Percentiles rank a stretch among this genome's conserved stretches.
Evolutionary conservation across 2,113 vertebrate genomes (phyloP).

Genomic region (Phylloscopus whistleri): DNA sequence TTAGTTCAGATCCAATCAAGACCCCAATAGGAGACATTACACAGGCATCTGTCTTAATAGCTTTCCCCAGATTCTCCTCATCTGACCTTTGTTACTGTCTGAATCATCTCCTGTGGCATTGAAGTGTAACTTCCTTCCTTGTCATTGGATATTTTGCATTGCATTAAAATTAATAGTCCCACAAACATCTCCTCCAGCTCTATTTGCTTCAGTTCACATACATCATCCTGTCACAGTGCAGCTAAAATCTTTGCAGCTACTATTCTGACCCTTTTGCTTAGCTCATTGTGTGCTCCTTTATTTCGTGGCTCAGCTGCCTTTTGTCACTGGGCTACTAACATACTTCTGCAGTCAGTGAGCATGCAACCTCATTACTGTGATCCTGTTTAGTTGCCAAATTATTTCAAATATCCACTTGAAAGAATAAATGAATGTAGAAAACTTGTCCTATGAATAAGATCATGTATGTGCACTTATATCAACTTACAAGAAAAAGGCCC

Average conservation of each 20-base stretch:
- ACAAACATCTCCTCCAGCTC: neutral
- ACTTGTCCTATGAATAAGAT: neutral
- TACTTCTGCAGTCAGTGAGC: neutral
- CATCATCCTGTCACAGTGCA: neutral
- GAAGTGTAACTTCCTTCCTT: neutral
- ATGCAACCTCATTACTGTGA: neutral
- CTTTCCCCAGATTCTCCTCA: neutral
- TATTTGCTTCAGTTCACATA: neutral
- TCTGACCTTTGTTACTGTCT: slow-evolving; percentile 18
- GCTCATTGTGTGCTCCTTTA: neutral
- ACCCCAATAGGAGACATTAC: neutral
- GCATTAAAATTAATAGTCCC: slow-evolving; percentile 7
- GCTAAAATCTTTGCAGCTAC: neutral
- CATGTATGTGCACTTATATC: neutral
- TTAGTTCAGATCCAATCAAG: neutral
- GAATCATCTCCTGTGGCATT: neutral
- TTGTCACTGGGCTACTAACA: neutral
- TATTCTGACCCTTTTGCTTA: neutral
- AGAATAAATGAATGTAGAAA: neutral
- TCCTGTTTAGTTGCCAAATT: neutral
- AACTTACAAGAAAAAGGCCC: neutral
- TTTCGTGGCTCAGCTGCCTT: neutral
- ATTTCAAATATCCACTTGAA: neutral
- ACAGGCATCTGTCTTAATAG: neutral
- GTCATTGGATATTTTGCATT: neutral